A percentile compares a stretch with the other conserved stretches of the same genome.
Conservation (phyloP, 2,113 vertebrate species). For the Rafetus swinhoei region DNA sequence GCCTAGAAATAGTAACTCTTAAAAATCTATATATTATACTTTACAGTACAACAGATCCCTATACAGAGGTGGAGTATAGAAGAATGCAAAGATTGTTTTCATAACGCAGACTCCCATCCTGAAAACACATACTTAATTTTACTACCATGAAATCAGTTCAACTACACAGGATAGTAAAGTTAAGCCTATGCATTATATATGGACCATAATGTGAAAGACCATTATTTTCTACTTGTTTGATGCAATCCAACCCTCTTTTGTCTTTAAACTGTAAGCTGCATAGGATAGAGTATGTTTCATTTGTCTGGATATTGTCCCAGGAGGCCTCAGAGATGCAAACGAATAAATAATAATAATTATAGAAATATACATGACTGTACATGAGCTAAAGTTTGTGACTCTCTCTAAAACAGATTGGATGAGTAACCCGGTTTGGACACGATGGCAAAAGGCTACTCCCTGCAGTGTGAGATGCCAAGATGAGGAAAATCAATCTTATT, state of each 20-base stretch:
- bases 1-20: neutral
- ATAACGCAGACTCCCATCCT: neutral
- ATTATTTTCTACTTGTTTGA: neutral
- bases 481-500: neutral
- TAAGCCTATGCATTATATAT: neutral
- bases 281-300: neutral
- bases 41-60: neutral
- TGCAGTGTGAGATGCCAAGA: neutral
- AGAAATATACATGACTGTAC: neutral
- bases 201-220: neutral
- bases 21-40: neutral
- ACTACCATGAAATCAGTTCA: neutral
- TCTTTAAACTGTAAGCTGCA: neutral
- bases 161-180: neutral
- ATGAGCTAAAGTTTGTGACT: neutral
- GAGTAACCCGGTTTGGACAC: accelerated
- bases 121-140: neutral
- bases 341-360: neutral
- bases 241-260: neutral
- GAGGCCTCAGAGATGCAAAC: neutral
- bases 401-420: neutral
- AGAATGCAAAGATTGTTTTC: neutral
- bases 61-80: neutral
- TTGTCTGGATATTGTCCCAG: neutral
- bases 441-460: neutral